Evolutionary conservation across 2,888 invertebrate species (phyloP).

Genomic region (Agonopterix heracliana): DNA sequence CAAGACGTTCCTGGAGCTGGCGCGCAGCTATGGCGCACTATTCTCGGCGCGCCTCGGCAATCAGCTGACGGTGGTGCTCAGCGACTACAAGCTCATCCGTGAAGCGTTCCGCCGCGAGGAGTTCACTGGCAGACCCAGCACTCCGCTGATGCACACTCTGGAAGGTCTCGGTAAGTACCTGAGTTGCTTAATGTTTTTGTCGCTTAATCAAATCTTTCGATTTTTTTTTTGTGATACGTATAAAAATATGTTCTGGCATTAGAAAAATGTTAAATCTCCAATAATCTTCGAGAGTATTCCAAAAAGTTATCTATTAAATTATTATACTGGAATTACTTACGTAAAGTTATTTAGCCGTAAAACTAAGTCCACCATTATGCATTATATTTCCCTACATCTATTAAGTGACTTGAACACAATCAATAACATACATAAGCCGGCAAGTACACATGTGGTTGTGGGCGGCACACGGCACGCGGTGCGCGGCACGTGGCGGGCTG

Average conservation of each 20-base stretch:
- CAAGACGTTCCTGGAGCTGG: constrained; percentile 84
- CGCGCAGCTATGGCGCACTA: constrained; percentile 86
- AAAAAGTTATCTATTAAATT: too few species aligned
- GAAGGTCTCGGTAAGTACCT: constrained; percentile 90
- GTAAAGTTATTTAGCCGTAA: too few species aligned
- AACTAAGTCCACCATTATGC: too few species aligned
- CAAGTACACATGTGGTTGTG: neutral
- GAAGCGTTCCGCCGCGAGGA: constrained; percentile 91
- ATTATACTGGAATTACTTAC: too few species aligned
- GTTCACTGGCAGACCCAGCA: constrained; percentile 91
- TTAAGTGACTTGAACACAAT: too few species aligned
- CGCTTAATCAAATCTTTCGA: neutral
- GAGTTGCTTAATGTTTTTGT: neutral
- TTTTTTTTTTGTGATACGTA: too few species aligned
- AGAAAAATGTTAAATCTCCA: too few species aligned
- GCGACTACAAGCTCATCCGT: constrained; percentile 90
- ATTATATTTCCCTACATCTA: too few species aligned
- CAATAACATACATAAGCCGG: too few species aligned
- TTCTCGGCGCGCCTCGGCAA: constrained; percentile 89
- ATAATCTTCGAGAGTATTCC: too few species aligned
- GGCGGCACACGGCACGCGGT: constrained; percentile 28
- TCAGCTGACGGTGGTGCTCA: constrained; percentile 89
- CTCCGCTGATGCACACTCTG: constrained; percentile 89
- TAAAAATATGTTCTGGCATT: too few species aligned
- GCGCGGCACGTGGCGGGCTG: constrained; percentile 30